Base-by-base conservation (phyloP, 2,113 vertebrate species). In the Rhinogobius similis region DNA sequence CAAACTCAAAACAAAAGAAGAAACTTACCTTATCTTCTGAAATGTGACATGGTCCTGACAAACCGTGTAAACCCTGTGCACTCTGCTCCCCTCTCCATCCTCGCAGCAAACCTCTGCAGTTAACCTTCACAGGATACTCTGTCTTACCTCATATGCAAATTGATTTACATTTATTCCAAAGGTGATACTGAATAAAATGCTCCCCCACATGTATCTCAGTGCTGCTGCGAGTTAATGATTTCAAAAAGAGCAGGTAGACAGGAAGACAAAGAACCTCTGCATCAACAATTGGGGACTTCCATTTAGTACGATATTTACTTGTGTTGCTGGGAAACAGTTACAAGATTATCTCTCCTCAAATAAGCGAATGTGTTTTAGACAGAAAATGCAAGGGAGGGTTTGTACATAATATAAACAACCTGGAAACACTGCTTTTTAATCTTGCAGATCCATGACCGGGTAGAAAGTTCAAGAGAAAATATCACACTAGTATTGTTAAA, bases 71-170 rank as follows among this genome's bases (percentile, higher is more conserved):
- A 6, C 29, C 38, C 38, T 10, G 39, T 13, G 10, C 3, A 8
- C 3, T 12, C 39, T 10, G 39, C 39, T 12, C 11, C 39, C 43
- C 16, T 9, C 38, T n/a, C n/a, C n/a, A n/a, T n/a, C n/a, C n/a
- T 39, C 21, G 18, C 20, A 12, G 14, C 4, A 39, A 39, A 50
- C 1, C 7, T 5, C 11, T 71, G 78, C 72, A 65, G 5, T 79
- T 70, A 24, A 77, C 74, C 11, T 10, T 10, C 9, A 12, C 39
- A 41, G 39, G 39, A 41, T 13, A 41, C 1, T 10, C 11, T 12
- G 11, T 10, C 39, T 41, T 41, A 41, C 39, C 10, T 68, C 56
- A 78, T 36, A 87, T 80, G 80, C 82, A 88, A 64, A 85, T 27
- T 23, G 23, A n/a, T 36, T 5, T 36, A 71, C 58, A 43, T 62